Evolutionary conservation across 2,113 vertebrate genomes (phyloP).

Genomic region (Brachirus orientalis): DNA sequence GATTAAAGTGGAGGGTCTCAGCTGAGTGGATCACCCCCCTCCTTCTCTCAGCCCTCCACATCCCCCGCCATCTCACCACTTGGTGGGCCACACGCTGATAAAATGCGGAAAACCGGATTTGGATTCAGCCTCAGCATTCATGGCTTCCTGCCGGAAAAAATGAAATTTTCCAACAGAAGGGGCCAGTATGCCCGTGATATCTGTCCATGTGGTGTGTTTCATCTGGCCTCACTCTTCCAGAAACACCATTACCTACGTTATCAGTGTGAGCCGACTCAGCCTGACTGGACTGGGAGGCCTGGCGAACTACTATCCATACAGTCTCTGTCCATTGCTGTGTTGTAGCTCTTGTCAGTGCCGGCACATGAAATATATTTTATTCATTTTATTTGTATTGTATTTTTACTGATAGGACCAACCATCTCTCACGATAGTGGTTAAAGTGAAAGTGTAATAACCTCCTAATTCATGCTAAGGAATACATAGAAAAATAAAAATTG

Average conservation of each 20-base stretch:
- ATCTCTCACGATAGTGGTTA: background rate
- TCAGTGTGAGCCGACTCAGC: slow-evolving; percentile 80
- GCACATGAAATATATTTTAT: slow-evolving; percentile 22
- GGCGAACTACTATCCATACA: slow-evolving; percentile 51
- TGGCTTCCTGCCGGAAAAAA: slow-evolving; percentile 92
- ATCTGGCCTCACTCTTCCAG: slow-evolving; percentile 93
- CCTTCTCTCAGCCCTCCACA: slow-evolving; percentile 27
- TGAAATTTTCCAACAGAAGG: slow-evolving; percentile 92
- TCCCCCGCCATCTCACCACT: slow-evolving; percentile 87
- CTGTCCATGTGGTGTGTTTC: slow-evolving; percentile 86
- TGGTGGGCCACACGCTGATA: slow-evolving; percentile 93
- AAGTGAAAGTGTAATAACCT: background rate
- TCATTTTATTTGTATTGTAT: slow-evolving; percentile 27
- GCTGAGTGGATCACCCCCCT: slow-evolving; percentile 87
- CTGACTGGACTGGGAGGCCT: slow-evolving; percentile 68
- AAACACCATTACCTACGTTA: slow-evolving; percentile 92
- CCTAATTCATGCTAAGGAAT: background rate
- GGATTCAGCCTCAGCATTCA: slow-evolving; percentile 90
- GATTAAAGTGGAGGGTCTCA: slow-evolving; percentile 95
- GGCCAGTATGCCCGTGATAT: slow-evolving; percentile 88
- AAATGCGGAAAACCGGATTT: slow-evolving; percentile 93
- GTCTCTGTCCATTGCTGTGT: slow-evolving; percentile 44
- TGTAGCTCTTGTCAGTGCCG: slow-evolving; percentile 25
- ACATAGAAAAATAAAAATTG: background rate
- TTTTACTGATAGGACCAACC: slow-evolving; percentile 5